Evolutionary conservation across 2,888 invertebrate genomes (phyloP), one percentile per base, ranked within the genome.

Genomic region (Drosophila kambysellisi): DNA sequence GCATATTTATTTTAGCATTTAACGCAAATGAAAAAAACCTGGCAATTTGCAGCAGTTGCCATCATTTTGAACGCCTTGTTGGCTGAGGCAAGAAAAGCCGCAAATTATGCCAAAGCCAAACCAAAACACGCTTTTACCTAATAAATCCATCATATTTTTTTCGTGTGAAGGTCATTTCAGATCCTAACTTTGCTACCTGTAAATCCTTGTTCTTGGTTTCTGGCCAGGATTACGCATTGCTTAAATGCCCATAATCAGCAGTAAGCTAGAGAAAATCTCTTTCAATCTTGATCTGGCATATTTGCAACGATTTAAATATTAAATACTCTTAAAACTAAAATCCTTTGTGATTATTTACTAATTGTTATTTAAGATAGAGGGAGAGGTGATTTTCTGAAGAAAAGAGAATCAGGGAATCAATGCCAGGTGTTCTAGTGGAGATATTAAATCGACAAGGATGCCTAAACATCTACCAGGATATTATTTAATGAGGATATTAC

Each of bases 51-150:
- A 59, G 46, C 57, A 41, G 41, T 56, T 35, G 39, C 37, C 54
- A 29, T n/a, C 65, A 43, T 25, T 50, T 61, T 50, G 29, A n/a
- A 15, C 54, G 60, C 52, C 9, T 74, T 65, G 70, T 58, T 58
- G 67, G 52, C 65, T 51, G 60, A 78, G 70, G 54, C 74, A 64
- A 9, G 30, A 9, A 43, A 80, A 83, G 74, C 84, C 85, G 70
- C 87, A 85, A 82, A 86, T 86, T 74, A 82, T 67, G 69, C 67
- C 56, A 85, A 85, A 86, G 78, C 87, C 57, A 15, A n/a, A n/a
- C 53, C 33, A 51, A 71, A 79, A 64, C 83, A 79, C 83, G 71
- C 78, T 72, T 66, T 70, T 68, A 71, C 61, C 82, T 53, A 79
- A 84, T 86, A 86, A 84, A 84, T 84, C 81, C 74, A 70, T 82